phyloP scores from a whole-genome alignment of 2,113 vertebrate species.

The Apteryx owenii region DNA sequence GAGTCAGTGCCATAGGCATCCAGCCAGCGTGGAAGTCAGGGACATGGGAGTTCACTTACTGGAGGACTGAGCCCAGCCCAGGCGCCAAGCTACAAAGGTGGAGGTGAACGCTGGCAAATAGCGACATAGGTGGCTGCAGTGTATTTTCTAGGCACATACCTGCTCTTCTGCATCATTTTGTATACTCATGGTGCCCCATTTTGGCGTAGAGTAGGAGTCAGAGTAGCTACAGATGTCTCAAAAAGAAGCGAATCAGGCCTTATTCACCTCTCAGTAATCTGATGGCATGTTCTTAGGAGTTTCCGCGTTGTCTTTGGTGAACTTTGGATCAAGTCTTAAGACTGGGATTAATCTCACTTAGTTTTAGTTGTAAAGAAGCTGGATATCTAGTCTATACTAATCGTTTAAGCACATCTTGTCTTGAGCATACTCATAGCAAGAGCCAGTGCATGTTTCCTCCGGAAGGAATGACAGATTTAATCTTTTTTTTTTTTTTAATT shows the following conservation, averaged over 20 bases:
- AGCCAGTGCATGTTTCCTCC: accelerated
- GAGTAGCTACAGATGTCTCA: not conserved
- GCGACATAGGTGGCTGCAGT: not conserved
- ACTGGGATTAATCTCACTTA: not conserved
- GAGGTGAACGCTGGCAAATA: not conserved
- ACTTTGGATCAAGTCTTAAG: not conserved
- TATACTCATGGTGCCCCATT: not conserved
- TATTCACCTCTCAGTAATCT: not conserved
- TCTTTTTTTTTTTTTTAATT: not conserved
- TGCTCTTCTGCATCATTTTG: not conserved
- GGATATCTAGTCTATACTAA: not conserved
- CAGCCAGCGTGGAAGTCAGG: not conserved
- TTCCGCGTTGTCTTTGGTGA: not conserved
- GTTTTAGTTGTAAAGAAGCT: not conserved
- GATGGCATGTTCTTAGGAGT: not conserved
- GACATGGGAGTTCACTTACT: not conserved
- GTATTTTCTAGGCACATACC: not conserved
- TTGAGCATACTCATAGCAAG: not conserved
- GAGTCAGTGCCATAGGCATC: not conserved
- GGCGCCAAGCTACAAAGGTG: not conserved
- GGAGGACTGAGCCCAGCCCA: not conserved
- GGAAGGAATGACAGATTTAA: not conserved
- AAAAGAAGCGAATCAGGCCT: not conserved
- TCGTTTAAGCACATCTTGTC: not conserved
- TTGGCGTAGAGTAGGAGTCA: not conserved